Percentiles rank a stretch among this genome's conserved stretches.
These are phyloP conservation scores for Schlechtendalia chinensis DNA, from an alignment of 1,140 invertebrate genomes.

Conservation along the genomic window DNA sequence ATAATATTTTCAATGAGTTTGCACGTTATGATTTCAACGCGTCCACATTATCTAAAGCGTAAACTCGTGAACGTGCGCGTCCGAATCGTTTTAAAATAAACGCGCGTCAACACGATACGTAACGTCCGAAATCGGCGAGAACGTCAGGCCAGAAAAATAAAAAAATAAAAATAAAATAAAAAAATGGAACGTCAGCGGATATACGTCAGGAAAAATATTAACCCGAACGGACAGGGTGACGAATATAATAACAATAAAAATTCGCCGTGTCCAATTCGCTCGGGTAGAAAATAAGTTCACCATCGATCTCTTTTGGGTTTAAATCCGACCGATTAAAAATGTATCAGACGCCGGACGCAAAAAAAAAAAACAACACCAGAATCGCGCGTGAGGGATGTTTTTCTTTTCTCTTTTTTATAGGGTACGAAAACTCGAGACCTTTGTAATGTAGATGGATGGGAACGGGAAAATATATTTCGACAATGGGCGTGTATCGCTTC, in stretches of 20 bases:
- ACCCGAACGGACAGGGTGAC: not conserved
- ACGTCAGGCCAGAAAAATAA: no score
- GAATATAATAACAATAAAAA: conserved; percentile 1
- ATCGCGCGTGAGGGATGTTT: not conserved
- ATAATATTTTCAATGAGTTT: no score
- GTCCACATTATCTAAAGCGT: no score
- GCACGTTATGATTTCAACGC: no score
- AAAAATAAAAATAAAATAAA: no score
- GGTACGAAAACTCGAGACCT: not conserved
- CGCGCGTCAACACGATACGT: no score
- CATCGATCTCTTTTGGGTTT: not conserved
- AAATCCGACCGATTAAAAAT: conserved; percentile 22
- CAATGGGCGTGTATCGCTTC: conserved; percentile 8
- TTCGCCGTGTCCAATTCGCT: not conserved
- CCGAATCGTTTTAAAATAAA: no score
- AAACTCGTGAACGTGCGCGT: no score
- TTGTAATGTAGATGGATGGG: conserved; percentile 19
- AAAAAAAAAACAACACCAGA: not conserved
- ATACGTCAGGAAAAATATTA: no score
- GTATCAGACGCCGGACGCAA: not conserved
- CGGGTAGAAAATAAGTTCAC: conserved; percentile 15
- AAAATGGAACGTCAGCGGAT: no score
- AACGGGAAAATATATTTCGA: not conserved
- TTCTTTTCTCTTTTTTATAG: not conserved
- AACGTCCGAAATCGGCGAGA: no score